Evolutionary conservation across 2,113 vertebrate genomes (phyloP).

Genomic region (Cygnus buccinator): DNA sequence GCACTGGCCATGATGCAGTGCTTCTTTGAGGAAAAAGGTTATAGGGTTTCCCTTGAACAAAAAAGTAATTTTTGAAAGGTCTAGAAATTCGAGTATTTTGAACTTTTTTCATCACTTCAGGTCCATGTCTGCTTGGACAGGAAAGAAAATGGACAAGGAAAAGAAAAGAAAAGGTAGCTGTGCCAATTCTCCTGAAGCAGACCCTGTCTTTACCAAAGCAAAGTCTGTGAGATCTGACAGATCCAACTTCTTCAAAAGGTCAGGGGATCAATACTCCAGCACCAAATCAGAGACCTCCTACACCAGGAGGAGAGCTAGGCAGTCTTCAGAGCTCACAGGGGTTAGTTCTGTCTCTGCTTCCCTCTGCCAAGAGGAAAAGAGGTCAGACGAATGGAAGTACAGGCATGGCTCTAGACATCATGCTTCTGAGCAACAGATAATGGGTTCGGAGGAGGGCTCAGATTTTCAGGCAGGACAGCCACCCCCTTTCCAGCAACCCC

Average conservation of each 20-base stretch:
- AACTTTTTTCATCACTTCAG: constrained; percentile 75
- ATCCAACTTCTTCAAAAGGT: constrained; percentile 62
- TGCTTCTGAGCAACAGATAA: constrained; percentile 28
- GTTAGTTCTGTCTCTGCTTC: constrained; percentile 60
- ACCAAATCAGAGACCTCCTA: constrained; percentile 64
- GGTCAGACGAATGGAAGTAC: constrained; percentile 43
- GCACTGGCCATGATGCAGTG: not conserved
- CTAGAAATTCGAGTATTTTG: constrained; percentile 65
- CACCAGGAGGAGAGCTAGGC: constrained; percentile 56
- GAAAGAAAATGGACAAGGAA: constrained; percentile 69
- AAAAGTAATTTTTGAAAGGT: constrained; percentile 20
- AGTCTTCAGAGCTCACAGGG: constrained; percentile 51
- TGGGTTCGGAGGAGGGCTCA: constrained; percentile 53
- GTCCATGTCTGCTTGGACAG: constrained; percentile 70
- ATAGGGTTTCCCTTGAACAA: constrained; percentile 41
- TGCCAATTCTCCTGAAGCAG: constrained; percentile 64
- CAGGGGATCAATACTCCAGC: constrained; percentile 60
- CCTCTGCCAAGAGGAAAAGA: constrained; percentile 32
- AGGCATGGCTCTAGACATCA: constrained; percentile 61
- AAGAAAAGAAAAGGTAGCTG: constrained; percentile 69
- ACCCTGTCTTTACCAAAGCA: constrained; percentile 67
- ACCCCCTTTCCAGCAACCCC: constrained; percentile 22
- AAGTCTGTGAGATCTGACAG: constrained; percentile 67
- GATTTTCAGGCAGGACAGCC: constrained; percentile 66
- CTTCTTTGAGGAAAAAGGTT: constrained; percentile 48